A percentile compares a stretch with the other conserved stretches of the same genome.
Evolutionary conservation across 2,888 invertebrate species (phyloP).

Genomic region (Chymomyza caudatula): DNA sequence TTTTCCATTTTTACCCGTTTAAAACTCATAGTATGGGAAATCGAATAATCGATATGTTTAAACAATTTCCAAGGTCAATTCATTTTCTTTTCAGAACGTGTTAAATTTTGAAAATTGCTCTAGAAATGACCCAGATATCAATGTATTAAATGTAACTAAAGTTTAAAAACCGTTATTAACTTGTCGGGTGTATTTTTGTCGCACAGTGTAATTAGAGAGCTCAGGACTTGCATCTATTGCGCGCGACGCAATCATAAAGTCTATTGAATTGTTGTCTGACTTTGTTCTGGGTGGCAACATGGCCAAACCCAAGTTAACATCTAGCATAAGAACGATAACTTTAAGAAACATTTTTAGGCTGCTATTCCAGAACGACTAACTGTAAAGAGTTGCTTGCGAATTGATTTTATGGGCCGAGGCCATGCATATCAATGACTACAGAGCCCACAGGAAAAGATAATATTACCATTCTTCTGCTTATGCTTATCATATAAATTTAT

Average conservation of each 20-base stretch:
- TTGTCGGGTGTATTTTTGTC: too few relatives aligned
- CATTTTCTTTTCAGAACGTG: too few relatives aligned
- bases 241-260: conserved; percentile 23
- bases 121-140: too few relatives aligned
- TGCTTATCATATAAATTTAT: conserved; percentile 3
- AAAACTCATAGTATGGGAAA: too few relatives aligned
- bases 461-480: too few relatives aligned
- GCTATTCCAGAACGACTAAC: neutral
- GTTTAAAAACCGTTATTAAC: too few relatives aligned
- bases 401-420: neutral
- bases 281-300: conserved; percentile 6
- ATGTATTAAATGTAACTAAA: too few relatives aligned
- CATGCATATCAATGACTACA: neutral
- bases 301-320: conserved; percentile 20
- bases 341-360: conserved; percentile 32
- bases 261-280: conserved; percentile 19
- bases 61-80: too few relatives aligned
- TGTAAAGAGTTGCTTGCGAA: neutral
- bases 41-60: too few relatives aligned
- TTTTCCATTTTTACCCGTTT: too few relatives aligned
- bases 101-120: too few relatives aligned
- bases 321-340: conserved; percentile 26
- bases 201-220: conserved; percentile 16
- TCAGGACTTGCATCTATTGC: neutral
- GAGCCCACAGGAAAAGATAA: too few relatives aligned